These are phyloP conservation scores for Spermophilus dauricus DNA, from an alignment of 2,113 vertebrate genomes.

Conservation along the genomic window DNA sequence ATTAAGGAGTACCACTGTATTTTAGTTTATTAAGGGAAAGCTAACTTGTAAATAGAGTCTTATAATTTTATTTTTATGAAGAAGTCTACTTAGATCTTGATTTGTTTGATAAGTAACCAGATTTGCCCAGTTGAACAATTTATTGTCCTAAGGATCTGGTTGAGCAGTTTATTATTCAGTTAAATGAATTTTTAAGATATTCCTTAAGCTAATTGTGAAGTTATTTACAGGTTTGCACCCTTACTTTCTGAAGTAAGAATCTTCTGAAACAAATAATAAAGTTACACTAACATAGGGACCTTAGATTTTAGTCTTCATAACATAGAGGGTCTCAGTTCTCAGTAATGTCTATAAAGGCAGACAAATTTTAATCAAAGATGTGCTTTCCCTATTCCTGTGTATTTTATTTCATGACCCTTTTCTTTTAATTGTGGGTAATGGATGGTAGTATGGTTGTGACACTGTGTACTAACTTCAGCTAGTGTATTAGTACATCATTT, in stretches of 20 bases:
- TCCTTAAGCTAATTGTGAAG: conserved; percentile 13
- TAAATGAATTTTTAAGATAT: conserved; percentile 28
- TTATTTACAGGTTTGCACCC: background rate
- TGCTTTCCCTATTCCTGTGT: background rate
- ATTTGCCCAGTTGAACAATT: conserved; percentile 13
- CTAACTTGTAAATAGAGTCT: background rate
- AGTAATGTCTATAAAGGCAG: background rate
- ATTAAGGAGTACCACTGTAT: conserved; percentile 20
- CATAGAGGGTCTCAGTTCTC: background rate
- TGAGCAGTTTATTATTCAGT: background rate
- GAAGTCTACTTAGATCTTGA: conserved; percentile 7
- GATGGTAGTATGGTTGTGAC: background rate
- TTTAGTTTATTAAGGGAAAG: conserved; percentile 36
- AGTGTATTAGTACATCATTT: background rate
- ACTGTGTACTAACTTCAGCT: background rate
- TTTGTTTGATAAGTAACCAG: background rate
- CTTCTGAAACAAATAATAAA: background rate
- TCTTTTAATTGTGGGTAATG: background rate
- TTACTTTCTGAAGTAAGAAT: background rate
- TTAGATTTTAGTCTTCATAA: background rate
- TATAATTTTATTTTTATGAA: conserved; percentile 25
- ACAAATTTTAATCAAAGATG: background rate
- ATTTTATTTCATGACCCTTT: background rate
- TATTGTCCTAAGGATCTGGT: conserved; percentile 9
- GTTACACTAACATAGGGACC: background rate